Evolutionary conservation across 2,888 invertebrate species (phyloP), one percentile per base, ranked within the genome.

Genomic region (Proisotoma minuta): DNA sequence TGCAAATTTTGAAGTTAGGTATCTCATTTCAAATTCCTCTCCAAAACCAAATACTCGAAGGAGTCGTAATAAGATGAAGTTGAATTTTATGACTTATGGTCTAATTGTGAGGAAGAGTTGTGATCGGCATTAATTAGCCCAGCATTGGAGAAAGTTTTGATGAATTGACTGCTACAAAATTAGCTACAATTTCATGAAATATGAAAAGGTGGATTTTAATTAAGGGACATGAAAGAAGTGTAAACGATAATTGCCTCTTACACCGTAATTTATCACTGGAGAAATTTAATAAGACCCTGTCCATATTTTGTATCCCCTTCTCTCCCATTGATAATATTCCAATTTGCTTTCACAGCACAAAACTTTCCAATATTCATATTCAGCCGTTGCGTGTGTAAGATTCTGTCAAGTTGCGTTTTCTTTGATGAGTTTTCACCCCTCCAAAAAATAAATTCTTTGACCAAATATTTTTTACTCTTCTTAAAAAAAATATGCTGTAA

Each of bases 101-200:
- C 47, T 10, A 20, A 18, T 20, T 47, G 47, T n/a, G 47, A 47
- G 47, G 47, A 49, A 49, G 49, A 49, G 15, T 22, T 49, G 49
- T 49, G 49, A 49, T 49, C 49, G 20, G 49, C 49, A 49, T 49
- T 49, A 49, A 49, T 49, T 49, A 49, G 49, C 8, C n/a, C n/a
- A n/a, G n/a, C n/a, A n/a, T n/a, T n/a, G 23, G 18, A 18, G 47
- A 18, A 8, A 34, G 34, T 8, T 15, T 15, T 8, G 15, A 15
- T 34, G 34, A n/a, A n/a, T n/a, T n/a, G n/a, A n/a, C n/a, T n/a
- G n/a, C n/a, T n/a, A n/a, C n/a, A n/a, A n/a, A n/a, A n/a, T n/a
- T n/a, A n/a, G n/a, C n/a, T n/a, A n/a, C n/a, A n/a, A n/a, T n/a
- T n/a, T n/a, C n/a, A 34, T 8, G 34, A 15, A 34, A 34, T 10